Evolutionary conservation across 2,888 invertebrate species (phyloP).

Genomic region (Sarcophaga caerulescens): DNA sequence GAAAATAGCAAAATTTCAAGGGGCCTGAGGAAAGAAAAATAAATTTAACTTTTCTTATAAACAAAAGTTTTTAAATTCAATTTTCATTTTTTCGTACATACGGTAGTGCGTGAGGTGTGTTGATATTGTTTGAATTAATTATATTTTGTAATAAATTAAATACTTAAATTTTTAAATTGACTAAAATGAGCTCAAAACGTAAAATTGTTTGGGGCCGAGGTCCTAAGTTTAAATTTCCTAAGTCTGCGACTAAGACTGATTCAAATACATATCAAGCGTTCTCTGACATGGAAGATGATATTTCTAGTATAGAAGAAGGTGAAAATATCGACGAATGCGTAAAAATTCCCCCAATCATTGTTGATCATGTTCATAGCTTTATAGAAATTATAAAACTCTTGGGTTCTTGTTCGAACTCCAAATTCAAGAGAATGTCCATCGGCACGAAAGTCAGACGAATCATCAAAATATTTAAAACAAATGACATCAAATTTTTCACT

Average conservation of each 20-base stretch:
- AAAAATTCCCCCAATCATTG: conserved; percentile 32
- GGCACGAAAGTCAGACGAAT: conserved; percentile 1
- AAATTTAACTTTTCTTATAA: background rate
- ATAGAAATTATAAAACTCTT: background rate
- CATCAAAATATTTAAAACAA: background rate
- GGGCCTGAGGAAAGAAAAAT: background rate
- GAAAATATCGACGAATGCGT: background rate
- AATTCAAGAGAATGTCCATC: conserved; percentile 6
- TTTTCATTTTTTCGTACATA: too few relatives aligned
- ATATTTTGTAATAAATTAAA: too few relatives aligned
- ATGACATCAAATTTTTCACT: background rate
- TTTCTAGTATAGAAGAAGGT: too few relatives aligned
- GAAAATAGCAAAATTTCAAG: conserved; percentile 11
- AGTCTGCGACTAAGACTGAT: too few relatives aligned
- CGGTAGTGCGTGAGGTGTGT: too few relatives aligned
- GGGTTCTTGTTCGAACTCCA: background rate
- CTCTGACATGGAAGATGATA: too few relatives aligned
- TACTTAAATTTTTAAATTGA: too few relatives aligned
- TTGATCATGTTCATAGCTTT: background rate
- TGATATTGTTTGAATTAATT: too few relatives aligned
- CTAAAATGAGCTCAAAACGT: too few relatives aligned
- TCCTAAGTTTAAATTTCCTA: too few relatives aligned
- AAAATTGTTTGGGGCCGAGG: too few relatives aligned
- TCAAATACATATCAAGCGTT: too few relatives aligned
- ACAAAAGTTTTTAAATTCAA: background rate